phyloP scores from a whole-genome alignment of 64 coral and sea anemone genomes.

The Pocillopora verrucosa region DNA sequence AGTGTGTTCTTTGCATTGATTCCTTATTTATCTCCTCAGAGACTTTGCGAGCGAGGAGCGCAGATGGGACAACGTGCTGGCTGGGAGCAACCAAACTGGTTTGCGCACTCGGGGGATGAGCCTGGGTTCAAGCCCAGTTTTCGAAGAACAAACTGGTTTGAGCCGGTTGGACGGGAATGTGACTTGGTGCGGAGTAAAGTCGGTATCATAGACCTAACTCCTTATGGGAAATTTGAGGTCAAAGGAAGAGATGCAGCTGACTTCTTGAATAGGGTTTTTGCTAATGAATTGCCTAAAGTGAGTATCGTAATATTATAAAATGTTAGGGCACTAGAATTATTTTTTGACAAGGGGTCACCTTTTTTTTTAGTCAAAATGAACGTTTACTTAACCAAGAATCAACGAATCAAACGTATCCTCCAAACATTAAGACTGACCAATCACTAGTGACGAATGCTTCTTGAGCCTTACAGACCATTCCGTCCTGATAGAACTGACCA shows the following conservation, averaged over 20 bases:
- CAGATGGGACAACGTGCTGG: conserved; percentile 39
- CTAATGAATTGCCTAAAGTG: conserved; percentile 84
- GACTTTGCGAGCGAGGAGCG: conserved; percentile 16
- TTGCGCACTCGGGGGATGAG: conserved; percentile 59
- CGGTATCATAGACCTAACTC: conserved; percentile 72
- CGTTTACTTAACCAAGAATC: no score
- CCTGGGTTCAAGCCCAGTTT: conserved; percentile 69
- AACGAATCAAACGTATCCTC: no score
- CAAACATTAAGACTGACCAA: no score
- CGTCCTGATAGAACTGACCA: no score
- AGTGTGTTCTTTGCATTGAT: neutral
- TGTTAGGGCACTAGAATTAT: no score
- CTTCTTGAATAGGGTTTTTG: conserved; percentile 67
- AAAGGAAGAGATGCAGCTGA: conserved; percentile 54
- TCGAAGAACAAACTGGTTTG: conserved; percentile 79
- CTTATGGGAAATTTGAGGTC: conserved; percentile 74
- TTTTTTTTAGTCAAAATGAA: no score
- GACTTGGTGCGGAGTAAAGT: conserved; percentile 69
- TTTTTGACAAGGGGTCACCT: no score
- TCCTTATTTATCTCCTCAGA: conserved; percentile 8
- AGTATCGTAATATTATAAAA: neutral
- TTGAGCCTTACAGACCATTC: no score
- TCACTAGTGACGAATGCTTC: no score
- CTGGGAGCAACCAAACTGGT: conserved; percentile 65
- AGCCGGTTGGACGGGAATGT: conserved; percentile 71